Evolutionary conservation across 2,113 vertebrate genomes (phyloP).

Genomic region (Sprattus sprattus): DNA sequence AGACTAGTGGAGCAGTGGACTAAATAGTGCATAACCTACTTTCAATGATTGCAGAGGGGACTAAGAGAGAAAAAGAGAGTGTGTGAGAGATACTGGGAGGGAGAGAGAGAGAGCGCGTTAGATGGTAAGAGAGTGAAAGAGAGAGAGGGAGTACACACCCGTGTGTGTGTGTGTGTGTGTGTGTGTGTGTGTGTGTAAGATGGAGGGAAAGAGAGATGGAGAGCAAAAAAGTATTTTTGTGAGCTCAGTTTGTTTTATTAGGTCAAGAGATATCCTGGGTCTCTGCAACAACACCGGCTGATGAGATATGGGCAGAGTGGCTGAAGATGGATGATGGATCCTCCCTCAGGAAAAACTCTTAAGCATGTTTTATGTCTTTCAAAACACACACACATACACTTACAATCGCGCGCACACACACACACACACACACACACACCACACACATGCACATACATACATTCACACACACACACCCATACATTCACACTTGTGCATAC

Average conservation of each 20-base stretch:
- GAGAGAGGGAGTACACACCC: neutral
- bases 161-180: neutral
- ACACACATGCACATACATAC: too few relatives aligned
- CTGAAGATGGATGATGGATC: neutral
- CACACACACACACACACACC: conserved; percentile 24
- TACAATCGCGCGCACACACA: conserved; percentile 28
- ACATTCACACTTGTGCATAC: neutral
- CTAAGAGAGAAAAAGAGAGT: neutral
- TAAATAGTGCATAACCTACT: conserved; percentile 3
- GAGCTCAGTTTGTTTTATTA: conserved; percentile 4
- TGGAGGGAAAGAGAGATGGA: neutral
- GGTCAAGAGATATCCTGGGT: neutral
- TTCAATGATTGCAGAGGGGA: neutral
- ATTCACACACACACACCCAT: too few relatives aligned
- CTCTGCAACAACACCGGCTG: neutral
- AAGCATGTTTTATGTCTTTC: neutral
- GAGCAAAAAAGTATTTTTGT: neutral
- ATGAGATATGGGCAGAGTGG: neutral
- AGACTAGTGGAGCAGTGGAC: neutral
- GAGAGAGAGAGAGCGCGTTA: neutral
- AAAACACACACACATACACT: conserved; percentile 25
- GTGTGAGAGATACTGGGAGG: neutral
- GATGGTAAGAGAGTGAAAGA: neutral
- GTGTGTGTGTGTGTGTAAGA: neutral
- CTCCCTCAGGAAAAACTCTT: conserved; percentile 7